phyloP scores from a whole-genome alignment of 1,140 invertebrate species.

The Holotrichia oblita region DNA sequence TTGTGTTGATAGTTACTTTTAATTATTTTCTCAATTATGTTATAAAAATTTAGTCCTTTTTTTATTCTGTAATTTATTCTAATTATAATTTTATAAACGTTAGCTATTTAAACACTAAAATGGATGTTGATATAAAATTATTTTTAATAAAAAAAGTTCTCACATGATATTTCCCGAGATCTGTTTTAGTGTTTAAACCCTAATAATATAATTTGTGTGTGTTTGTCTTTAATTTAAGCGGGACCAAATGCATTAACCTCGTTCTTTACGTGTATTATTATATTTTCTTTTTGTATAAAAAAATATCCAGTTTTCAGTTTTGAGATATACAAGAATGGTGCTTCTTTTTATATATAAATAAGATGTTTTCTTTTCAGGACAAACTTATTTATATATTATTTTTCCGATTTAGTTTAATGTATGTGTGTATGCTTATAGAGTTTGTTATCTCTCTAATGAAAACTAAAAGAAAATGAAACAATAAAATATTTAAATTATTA shows the following conservation, averaged over 20 bases:
- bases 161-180: not conserved
- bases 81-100: not conserved
- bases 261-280: conserved; percentile 17
- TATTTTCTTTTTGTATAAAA: not conserved
- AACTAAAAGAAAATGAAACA: not conserved
- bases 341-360: not conserved
- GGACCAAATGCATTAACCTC: conserved; percentile 28
- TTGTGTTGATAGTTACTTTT: not conserved
- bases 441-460: not conserved
- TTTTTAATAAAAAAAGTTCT: not conserved
- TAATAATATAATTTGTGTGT: not conserved
- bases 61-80: conserved; percentile 24
- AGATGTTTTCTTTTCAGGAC: too few species aligned
- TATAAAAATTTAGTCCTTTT: not conserved
- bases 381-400: not conserved
- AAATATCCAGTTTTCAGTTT: not conserved
- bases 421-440: not conserved
- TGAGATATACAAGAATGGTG: too few species aligned
- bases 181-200: not conserved
- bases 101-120: conserved; percentile 9
- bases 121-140: not conserved
- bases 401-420: not conserved
- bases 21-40: not conserved
- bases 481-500: conserved; percentile 27
- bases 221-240: conserved; percentile 19